Base-by-base conservation (phyloP, 2,113 vertebrate genomes). In the Papio anubis region DNA sequence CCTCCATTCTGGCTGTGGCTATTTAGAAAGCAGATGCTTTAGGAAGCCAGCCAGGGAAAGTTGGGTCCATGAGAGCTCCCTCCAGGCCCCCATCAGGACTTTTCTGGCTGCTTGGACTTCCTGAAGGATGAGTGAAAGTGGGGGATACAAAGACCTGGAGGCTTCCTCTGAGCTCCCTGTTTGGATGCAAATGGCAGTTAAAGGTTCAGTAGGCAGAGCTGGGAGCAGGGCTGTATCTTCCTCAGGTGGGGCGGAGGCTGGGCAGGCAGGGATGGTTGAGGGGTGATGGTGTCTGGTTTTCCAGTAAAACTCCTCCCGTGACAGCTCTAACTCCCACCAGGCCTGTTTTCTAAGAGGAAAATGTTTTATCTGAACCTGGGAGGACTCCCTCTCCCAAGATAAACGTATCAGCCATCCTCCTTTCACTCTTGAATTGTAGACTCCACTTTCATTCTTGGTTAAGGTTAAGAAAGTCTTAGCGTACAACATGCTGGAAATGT, bases 121-220 rank as follows among this genome's bases (percentile, higher is more conserved):
- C 82, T 59, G 38, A 68, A 97, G 95, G 50, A 84, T 66, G 93
- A 92, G 59, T 72, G 17, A 48, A 45, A 85, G 40, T 78, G 23
- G 76, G 27, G 73, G 79, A 64, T 90, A 48, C 45, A 88, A 11
- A 66, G 61, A 57, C 43, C 52, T 21, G 20, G 50, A 70, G 18
- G 64, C 45, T 78, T 86, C 85, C 61, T 30, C 70, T 64, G n/a
- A 83, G 78, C 14, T 70, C 30, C 75, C 66, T 0, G 1, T 43
- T 61, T 45, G 50, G 92, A 80, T 68, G 35, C 50, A 93, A 66
- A 73, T 17, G 45, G 32, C 32, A 57, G 8, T 78, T 94, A 59
- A 52, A 25, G 32, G 84, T 59, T 14, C 48, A 52, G 35, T 52
- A 70, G 87, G 48, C 27, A 45, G 43, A 96, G 45, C 73, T 4